Evolutionary conservation across 2,888 invertebrate species (phyloP), one percentile per base, ranked within the genome.

Genomic region (Xanthia icteritia): DNA sequence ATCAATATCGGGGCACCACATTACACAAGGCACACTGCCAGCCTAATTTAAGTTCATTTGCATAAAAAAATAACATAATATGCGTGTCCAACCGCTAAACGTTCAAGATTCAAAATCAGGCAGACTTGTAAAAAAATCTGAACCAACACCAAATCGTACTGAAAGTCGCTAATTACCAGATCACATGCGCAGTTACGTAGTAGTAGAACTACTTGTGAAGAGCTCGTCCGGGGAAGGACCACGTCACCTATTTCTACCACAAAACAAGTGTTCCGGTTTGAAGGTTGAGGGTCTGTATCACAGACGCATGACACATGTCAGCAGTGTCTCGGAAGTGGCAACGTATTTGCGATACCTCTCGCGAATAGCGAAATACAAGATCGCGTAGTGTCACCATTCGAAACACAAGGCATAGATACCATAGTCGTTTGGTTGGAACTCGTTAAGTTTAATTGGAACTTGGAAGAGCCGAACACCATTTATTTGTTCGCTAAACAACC

Each of bases 171-270:
- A 27, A 54, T 56, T 5, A 11, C 23, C 63, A 77, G 2, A 54
- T 61, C 4, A n/a, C n/a, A 31, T 17, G 20, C 9, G 27, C 17
- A 54, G 9, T 20, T 15, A 56, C n/a, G 6, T 15, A 63, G 48
- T 42, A 75, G 75, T 51, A 75, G 75, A 82, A 11, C 11, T 82
- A 2, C 1, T 60, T 31, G 60, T 76, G 51, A 45, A 65, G 17
- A 80, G 27, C 20, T 82, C 58, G 0, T 1, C 56, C 60, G 36
- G 82, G 27, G 45, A 51, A 76, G 61, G n/a, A 82, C 83, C 66
- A 54, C 60, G 65, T n/a, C 64, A 27, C 58, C n/a, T 81, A 36
- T 51, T 65, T 81, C 42, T 23, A 13, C 42, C 31, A n/a, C 51
- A 11, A 39, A 58, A 9, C 51, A 65, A 70, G n/a, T 65, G 13